These are phyloP conservation scores for Eugnorisma glareosa DNA, from an alignment of 2,888 invertebrate species.

Conservation along the genomic window DNA sequence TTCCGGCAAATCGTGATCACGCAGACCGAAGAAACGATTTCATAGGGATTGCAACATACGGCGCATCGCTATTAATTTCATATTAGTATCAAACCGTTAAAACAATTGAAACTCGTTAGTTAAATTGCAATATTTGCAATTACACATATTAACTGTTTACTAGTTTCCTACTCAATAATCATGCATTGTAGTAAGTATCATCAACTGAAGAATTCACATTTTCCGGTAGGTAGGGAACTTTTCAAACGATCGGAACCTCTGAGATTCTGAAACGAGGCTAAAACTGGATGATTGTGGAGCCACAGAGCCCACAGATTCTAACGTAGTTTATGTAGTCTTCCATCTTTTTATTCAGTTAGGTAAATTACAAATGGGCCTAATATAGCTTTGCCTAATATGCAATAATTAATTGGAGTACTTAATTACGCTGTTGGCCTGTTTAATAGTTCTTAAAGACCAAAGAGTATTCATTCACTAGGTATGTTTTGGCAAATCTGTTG, in stretches of 20 bases:
- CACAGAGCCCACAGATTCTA: neutral
- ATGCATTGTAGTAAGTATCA: neutral
- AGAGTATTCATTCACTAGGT: neutral
- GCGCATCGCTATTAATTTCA: slow-evolving; percentile 39
- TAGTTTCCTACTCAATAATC: slow-evolving; percentile 13
- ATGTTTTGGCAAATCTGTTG: neutral
- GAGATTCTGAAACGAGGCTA: neutral
- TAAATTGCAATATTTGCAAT: slow-evolving; percentile 40
- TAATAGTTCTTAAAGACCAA: neutral
- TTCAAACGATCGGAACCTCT: neutral
- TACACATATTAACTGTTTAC: slow-evolving; percentile 15
- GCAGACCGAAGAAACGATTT: slow-evolving; percentile 35
- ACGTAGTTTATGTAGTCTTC: neutral
- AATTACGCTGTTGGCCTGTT: neutral
- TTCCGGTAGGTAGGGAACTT: neutral
- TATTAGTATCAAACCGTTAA: slow-evolving; percentile 25
- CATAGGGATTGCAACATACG: slow-evolving; percentile 50
- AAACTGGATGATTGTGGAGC: neutral
- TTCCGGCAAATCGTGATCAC: slow-evolving; percentile 54
- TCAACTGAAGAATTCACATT: neutral
- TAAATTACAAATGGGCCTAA: neutral
- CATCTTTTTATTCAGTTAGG: neutral
- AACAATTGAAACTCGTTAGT: slow-evolving; percentile 32
- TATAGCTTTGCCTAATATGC: too few species aligned
- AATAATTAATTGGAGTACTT: too few species aligned